Evolutionary conservation across 2,797 vertebrate genomes (phyloP).

Genomic region (Cyprinella venusta): DNA sequence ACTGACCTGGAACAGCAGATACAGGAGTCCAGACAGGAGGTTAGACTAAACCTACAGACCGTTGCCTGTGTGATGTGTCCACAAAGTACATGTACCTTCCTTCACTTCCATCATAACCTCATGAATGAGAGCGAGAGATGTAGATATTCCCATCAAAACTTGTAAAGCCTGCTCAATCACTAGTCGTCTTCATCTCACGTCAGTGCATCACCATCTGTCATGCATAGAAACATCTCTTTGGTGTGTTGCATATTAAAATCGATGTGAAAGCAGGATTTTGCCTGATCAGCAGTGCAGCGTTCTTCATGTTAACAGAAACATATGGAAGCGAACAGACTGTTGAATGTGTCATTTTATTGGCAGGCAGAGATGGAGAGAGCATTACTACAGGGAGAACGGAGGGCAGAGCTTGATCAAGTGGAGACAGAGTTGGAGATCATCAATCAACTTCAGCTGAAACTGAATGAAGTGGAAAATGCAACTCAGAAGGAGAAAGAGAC

Average conservation of each 20-base stretch:
- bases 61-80: not conserved
- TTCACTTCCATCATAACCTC: not conserved
- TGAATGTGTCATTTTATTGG: slow-evolving; percentile 43
- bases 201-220: slow-evolving; percentile 33
- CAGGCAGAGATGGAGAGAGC: slow-evolving; percentile 96
- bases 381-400: slow-evolving; percentile 90
- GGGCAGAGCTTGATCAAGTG: slow-evolving; percentile 83
- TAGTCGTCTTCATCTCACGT: not conserved
- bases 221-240: slow-evolving; percentile 27
- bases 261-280: slow-evolving; percentile 37
- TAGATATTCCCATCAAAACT: slow-evolving; percentile 16
- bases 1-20: slow-evolving; percentile 94
- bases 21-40: slow-evolving; percentile 91
- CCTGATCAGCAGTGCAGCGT: slow-evolving; percentile 34
- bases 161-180: slow-evolving; percentile 23
- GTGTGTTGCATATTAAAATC: slow-evolving; percentile 41
- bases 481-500: slow-evolving; percentile 89
- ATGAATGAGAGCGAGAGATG: slow-evolving; percentile 5
- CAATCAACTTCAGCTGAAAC: slow-evolving; percentile 89
- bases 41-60: slow-evolving; percentile 59
- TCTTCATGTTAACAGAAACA: slow-evolving; percentile 26
- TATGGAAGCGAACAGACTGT: slow-evolving; percentile 42
- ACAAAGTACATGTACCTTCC: not conserved
- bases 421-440: slow-evolving; percentile 86
- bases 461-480: slow-evolving; percentile 84